These are phyloP conservation scores for Platyura marginata DNA, from an alignment of 1,140 invertebrate genomes.

Conservation along the genomic window DNA sequence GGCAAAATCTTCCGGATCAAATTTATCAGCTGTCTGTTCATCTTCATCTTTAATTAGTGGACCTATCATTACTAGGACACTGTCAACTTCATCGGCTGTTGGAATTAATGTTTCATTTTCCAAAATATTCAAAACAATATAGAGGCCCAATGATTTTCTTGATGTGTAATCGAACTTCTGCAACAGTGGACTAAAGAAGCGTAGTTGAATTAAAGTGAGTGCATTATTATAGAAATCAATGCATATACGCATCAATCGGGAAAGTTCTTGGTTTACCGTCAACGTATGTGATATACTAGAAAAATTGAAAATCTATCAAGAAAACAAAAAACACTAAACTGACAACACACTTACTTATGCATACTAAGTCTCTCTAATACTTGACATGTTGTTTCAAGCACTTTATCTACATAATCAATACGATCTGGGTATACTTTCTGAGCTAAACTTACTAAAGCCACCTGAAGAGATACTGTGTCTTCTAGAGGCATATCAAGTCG, in stretches of 20 bases:
- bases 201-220: constrained; percentile 62
- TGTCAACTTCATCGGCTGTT: constrained; percentile 70
- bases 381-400: constrained; percentile 75
- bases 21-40: constrained; percentile 44
- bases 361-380: constrained; percentile 64
- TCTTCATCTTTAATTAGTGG: constrained; percentile 75
- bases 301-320: not conserved
- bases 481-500: constrained; percentile 84
- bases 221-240: constrained; percentile 90
- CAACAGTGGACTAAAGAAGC: constrained; percentile 71
- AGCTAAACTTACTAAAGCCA: constrained; percentile 85
- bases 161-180: constrained; percentile 82
- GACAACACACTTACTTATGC: constrained; percentile 40
- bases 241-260: constrained; percentile 84
- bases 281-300: constrained; percentile 18
- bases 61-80: constrained; percentile 61
- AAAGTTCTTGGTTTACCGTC: constrained; percentile 46
- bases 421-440: constrained; percentile 91
- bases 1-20: constrained; percentile 86
- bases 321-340: not conserved
- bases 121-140: constrained; percentile 36
- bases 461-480: constrained; percentile 90
- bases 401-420: constrained; percentile 90
- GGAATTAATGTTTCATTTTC: constrained; percentile 67
- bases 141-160: constrained; percentile 68